Conservation (phyloP, 1,140 invertebrate genomes). For the Papilio helenus region DNA sequence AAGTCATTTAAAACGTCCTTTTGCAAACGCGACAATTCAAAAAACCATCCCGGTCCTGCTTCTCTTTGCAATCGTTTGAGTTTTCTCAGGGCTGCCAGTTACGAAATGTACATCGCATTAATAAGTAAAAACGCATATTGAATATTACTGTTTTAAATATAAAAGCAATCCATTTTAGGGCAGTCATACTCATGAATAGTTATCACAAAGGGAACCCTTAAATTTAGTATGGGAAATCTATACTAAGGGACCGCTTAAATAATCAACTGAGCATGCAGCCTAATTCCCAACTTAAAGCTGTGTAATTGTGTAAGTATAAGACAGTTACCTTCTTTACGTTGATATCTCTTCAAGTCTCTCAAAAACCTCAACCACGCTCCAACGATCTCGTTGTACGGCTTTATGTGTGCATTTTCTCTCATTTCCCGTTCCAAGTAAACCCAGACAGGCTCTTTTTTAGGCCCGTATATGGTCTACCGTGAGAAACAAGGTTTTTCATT, state of each 20-base stretch:
- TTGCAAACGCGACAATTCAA: conserved; percentile 63
- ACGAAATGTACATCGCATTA: conserved; percentile 1
- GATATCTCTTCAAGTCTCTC: conserved; percentile 62
- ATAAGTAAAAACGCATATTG: neutral
- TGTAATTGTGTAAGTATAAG: neutral
- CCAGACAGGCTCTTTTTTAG: conserved; percentile 65
- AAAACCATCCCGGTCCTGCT: conserved; percentile 69
- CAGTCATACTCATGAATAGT: too few relatives aligned
- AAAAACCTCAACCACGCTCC: conserved; percentile 67
- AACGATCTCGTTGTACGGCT: conserved; percentile 70
- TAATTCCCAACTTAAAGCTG: neutral
- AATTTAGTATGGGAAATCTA: too few relatives aligned
- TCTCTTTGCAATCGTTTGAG: conserved; percentile 56
- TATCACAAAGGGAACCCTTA: too few relatives aligned
- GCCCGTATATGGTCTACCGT: conserved; percentile 60
- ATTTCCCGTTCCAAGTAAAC: conserved; percentile 69
- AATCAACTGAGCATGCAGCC: too few relatives aligned
- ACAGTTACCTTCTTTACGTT: conserved; percentile 60
- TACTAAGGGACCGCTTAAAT: too few relatives aligned
- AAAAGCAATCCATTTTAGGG: too few relatives aligned
- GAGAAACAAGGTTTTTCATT: neutral
- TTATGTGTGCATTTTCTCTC: conserved; percentile 59
- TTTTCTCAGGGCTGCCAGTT: conserved; percentile 51
- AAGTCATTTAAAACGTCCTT: conserved; percentile 56
- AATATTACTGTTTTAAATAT: too few relatives aligned